phyloP scores from a whole-genome alignment of 2,797 vertebrate genomes.

The Xiphophorus birchmanni region DNA sequence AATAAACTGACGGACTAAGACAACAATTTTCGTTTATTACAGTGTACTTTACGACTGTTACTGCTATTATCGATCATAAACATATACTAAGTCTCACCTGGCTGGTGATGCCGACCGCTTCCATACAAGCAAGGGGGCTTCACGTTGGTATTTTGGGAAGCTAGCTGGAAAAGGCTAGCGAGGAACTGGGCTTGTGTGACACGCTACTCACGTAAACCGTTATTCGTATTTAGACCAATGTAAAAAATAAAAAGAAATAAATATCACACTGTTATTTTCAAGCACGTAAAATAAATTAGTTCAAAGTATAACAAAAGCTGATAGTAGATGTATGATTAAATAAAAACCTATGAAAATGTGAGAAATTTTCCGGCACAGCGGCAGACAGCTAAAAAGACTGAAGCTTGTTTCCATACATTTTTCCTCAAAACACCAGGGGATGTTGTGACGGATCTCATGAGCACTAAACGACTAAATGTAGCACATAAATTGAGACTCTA shows the following conservation, averaged over 20 bases:
- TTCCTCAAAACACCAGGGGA: constrained; percentile 20
- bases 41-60: background rate
- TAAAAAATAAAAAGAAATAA: background rate
- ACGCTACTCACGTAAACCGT: constrained; percentile 21
- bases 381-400: constrained; percentile 53
- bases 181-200: background rate
- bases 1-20: background rate
- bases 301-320: rapidly evolving
- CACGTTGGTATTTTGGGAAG: constrained; percentile 48
- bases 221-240: background rate
- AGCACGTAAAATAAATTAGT: rapidly evolving
- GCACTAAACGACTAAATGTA: background rate
- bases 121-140: constrained; percentile 61
- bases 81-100: constrained; percentile 28
- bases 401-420: constrained; percentile 30
- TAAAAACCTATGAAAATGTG: background rate
- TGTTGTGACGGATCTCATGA: background rate
- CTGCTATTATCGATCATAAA: constrained; percentile 16
- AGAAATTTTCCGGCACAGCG: constrained; percentile 55
- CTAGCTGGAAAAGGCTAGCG: constrained; percentile 32
- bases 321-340: rapidly evolving
- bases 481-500: background rate
- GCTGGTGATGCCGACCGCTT: constrained; percentile 50
- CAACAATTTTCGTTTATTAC: background rate
- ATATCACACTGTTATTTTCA: rapidly evolving